These are phyloP conservation scores for Epicampocera succincta DNA, from an alignment of 2,888 invertebrate genomes.

Conservation along the genomic window DNA sequence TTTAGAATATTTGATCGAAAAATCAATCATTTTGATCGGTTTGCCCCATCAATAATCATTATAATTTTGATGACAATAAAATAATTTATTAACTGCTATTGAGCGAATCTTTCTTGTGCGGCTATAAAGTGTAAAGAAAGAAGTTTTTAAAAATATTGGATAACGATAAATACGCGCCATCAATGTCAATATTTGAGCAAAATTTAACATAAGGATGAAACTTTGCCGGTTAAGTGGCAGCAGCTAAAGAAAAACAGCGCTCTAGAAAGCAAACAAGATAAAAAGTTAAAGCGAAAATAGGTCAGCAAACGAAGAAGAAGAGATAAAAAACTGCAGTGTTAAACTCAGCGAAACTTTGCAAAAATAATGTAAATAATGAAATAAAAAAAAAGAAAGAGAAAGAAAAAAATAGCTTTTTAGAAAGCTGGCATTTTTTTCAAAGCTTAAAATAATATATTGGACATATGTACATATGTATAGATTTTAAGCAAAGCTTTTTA, in stretches of 20 bases:
- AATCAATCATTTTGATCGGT: too few relatives aligned
- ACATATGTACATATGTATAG: too few relatives aligned
- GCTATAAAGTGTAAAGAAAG: too few relatives aligned
- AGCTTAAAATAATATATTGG: too few relatives aligned
- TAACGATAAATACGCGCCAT: neutral
- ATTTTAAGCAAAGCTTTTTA: too few relatives aligned
- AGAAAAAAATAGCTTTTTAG: too few relatives aligned
- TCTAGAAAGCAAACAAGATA: constrained; percentile 1
- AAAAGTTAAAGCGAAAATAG: neutral
- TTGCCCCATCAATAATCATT: too few relatives aligned
- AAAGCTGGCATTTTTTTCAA: too few relatives aligned
- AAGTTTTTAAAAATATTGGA: constrained; percentile 8
- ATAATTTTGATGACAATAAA: neutral
- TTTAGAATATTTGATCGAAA: too few relatives aligned
- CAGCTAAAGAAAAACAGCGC: neutral
- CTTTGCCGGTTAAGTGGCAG: too few relatives aligned
- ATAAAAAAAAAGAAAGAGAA: too few relatives aligned
- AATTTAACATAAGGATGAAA: neutral
- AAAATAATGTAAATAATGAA: too few relatives aligned
- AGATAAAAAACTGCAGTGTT: neutral
- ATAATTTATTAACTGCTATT: constrained; percentile 7
- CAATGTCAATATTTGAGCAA: constrained; percentile 9
- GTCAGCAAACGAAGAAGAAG: neutral
- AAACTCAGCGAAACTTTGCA: neutral
- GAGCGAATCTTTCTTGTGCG: neutral